Conservation (phyloP, 2,113 vertebrate species). For the Marmota monax region DNA sequence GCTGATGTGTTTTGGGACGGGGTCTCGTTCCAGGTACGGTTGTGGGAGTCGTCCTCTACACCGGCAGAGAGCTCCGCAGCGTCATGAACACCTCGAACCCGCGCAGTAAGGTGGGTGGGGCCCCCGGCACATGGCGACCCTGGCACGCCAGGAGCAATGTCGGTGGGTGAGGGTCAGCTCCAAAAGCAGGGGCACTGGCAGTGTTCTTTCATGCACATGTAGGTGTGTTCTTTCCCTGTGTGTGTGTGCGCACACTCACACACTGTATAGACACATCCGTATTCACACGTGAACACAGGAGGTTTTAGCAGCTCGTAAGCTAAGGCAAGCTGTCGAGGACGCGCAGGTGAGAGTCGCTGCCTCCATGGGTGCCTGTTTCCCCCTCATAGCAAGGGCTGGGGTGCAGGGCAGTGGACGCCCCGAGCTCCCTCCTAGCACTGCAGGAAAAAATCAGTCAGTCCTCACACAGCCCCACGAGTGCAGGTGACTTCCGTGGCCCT, state of each 20-base stretch:
- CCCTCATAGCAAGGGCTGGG: too few species aligned
- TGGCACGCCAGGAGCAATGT: rapidly evolving
- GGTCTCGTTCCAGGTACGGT: conserved; percentile 90
- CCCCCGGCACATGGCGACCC: rapidly evolving
- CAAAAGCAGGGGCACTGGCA: neutral
- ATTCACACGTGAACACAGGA: rapidly evolving
- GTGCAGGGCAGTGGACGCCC: too few species aligned
- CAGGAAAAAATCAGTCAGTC: too few species aligned
- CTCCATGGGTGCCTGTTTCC: too few species aligned
- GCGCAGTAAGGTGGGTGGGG: conserved; percentile 93
- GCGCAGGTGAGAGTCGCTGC: too few species aligned
- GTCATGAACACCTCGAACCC: conserved; percentile 99
- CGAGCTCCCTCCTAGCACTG: too few species aligned
- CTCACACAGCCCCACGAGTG: rapidly evolving
- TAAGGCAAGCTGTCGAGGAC: rapidly evolving
- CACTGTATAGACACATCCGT: rapidly evolving
- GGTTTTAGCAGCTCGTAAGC: neutral
- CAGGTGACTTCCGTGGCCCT: rapidly evolving
- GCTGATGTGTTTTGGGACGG: neutral
- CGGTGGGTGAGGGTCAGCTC: neutral
- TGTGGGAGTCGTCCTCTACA: conserved; percentile 98
- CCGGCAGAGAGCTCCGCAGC: conserved; percentile 96
- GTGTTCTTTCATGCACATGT: too few species aligned
- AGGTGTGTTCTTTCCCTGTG: rapidly evolving
- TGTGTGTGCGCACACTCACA: rapidly evolving